Evolutionary conservation across 2,113 vertebrate species (phyloP), one percentile per base, ranked within the genome.

Genomic region (Xenotilapia caudafasciata): DNA sequence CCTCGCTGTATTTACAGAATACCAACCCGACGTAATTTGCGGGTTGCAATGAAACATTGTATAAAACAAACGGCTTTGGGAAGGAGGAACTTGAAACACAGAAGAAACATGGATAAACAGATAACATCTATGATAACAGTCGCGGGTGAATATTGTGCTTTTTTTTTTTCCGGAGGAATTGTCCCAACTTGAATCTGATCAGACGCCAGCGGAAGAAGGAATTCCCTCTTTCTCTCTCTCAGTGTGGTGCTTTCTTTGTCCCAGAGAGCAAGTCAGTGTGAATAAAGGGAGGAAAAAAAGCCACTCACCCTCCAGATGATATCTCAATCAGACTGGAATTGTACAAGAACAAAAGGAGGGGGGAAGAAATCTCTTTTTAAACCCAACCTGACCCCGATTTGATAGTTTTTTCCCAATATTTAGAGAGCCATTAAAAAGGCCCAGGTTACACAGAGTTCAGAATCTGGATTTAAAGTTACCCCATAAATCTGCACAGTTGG

Each of bases 1-100:
- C 95, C 94, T 95, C 93, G 93, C 95, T 88, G 92, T 96, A 97
- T 96, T 94, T 97, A 96, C 96, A 96, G 88, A 92, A 94, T 79
- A 58, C 31, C 91, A 91, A 92, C 92, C 87, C 91, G 53, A 47
- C 86, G 51, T 86, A 38, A 82, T 54, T 53, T 89, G 86, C 88
- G 89, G 92, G 86, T 87, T 92, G 79, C 70, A 81, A 91, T 82
- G 88, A 91, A 92, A 93, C 90, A 38, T 73, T 86, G 68, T 91
- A 90, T 47, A 92, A 91, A 94, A 92, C 80, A 92, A 82, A 40
- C 40, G 33, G 83, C n/a, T 58, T 65, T 65, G 60, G 70, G 51
- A 70, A 47, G 53, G 81, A 75, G 28, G 62, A 47, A 35, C 35
- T 33, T 11, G 80, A 80, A 88, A 84, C 73, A 89, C 42, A 33